Conservation (phyloP, 2,113 vertebrate genomes). For the Sakesphorus luctuosus region DNA sequence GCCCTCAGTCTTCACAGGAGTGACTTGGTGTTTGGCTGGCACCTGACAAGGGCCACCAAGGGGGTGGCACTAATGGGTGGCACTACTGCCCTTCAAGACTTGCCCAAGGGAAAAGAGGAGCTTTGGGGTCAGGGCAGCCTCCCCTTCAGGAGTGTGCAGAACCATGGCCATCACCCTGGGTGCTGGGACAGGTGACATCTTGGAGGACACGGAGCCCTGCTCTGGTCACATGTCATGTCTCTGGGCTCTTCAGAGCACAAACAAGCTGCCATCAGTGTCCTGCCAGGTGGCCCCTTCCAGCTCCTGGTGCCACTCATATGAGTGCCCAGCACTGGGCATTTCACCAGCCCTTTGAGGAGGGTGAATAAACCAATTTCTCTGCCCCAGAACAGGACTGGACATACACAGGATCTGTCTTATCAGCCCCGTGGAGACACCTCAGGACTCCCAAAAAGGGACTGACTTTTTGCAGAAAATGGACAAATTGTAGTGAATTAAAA, state of each 20-base stretch:
- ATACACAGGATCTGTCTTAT: not conserved
- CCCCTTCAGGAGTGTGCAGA: not conserved
- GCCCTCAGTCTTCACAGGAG: not conserved
- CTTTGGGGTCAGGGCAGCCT: not conserved
- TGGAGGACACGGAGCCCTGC: not conserved
- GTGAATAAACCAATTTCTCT: not conserved
- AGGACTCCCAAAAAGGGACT: not conserved
- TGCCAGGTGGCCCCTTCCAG: not conserved
- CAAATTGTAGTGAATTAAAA: not conserved
- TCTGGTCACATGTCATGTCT: not conserved
- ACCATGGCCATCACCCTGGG: not conserved
- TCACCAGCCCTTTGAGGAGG: not conserved
- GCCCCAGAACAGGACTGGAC: not conserved
- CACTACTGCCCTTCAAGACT: not conserved
- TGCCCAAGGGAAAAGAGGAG: not conserved
- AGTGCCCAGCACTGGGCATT: not conserved
- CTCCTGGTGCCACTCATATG: accelerated
- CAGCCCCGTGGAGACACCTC: not conserved
- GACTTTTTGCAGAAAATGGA: not conserved
- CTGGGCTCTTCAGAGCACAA: not conserved
- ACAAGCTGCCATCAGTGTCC: not conserved
- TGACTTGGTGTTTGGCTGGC: not conserved
- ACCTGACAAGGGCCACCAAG: not conserved
- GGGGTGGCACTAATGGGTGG: not conserved
- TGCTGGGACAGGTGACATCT: not conserved